phyloP scores from a whole-genome alignment of 2,888 invertebrate species.

The Cephus pygmeus region DNA sequence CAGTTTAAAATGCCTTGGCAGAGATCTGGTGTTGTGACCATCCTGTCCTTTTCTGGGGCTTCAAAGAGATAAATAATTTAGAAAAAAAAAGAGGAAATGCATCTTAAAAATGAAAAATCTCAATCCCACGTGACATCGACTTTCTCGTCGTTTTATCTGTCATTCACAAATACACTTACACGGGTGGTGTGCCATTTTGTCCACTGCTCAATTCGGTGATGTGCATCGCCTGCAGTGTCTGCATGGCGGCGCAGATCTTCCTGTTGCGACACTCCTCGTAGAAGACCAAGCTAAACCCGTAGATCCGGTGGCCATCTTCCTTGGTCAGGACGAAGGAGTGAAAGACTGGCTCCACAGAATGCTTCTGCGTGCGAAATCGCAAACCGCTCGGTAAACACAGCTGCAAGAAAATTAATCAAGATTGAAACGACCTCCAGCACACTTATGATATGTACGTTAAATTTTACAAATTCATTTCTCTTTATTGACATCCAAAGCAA shows the following conservation, averaged over 20 bases:
- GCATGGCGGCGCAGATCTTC: constrained; percentile 95
- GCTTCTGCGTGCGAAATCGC: constrained; percentile 94
- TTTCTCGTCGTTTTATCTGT: neutral
- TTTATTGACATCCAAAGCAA: neutral
- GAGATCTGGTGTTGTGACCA: constrained; percentile 81
- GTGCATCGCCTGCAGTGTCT: constrained; percentile 93
- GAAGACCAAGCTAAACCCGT: constrained; percentile 95
- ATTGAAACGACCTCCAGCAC: neutral
- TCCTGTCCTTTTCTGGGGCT: constrained; percentile 67
- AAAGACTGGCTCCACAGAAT: constrained; percentile 84
- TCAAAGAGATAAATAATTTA: constrained; percentile 27
- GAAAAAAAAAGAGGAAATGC: neutral
- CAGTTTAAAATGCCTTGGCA: constrained; percentile 90
- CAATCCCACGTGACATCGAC: neutral
- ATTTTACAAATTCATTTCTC: neutral
- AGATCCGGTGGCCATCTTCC: constrained; percentile 94
- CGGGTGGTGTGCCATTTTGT: constrained; percentile 67
- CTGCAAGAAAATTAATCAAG: constrained; percentile 68
- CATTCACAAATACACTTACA: constrained; percentile 42
- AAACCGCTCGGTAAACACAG: constrained; percentile 94
- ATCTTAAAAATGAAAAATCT: constrained; percentile 1
- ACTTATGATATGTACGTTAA: neutral
- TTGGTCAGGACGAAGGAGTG: constrained; percentile 97
- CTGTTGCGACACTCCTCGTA: constrained; percentile 95
- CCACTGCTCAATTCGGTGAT: constrained; percentile 89